These are phyloP conservation scores for Mesembrinibis cayennensis DNA, from an alignment of 2,113 vertebrate species.

Conservation along the genomic window DNA sequence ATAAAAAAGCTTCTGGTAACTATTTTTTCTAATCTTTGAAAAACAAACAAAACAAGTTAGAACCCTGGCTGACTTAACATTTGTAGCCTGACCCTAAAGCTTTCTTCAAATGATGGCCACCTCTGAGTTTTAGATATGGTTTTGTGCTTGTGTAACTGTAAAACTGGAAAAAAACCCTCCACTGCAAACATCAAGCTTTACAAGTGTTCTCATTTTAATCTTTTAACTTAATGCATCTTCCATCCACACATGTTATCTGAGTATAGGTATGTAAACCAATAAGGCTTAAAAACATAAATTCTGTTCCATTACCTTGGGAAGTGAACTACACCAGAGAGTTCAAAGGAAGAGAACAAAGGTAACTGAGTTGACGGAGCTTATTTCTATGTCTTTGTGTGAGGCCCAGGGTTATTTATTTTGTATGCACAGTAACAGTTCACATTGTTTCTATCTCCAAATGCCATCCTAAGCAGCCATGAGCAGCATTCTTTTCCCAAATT, in stretches of 20 bases:
- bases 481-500: not conserved
- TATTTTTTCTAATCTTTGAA: not conserved
- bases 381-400: not conserved
- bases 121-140: not conserved
- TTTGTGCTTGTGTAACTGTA: not conserved
- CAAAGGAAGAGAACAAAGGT: not conserved
- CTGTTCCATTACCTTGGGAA: slow-evolving; percentile 26
- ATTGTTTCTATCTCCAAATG: not conserved
- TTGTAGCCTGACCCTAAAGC: not conserved
- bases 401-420: slow-evolving; percentile 16
- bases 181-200: not conserved
- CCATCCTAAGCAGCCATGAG: not conserved
- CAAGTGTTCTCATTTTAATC: not conserved
- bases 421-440: not conserved
- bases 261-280: not conserved
- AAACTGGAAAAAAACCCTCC: not conserved
- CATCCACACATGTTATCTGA: not conserved
- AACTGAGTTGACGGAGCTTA: slow-evolving; percentile 12
- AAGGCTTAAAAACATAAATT: slow-evolving; percentile 39
- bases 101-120: not conserved
- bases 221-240: not conserved
- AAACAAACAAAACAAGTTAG: not conserved
- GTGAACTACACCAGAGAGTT: not conserved
- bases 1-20: not conserved
- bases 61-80: not conserved